Evolutionary conservation across 2,113 vertebrate species (phyloP).

Genomic region (Apodemus sylvaticus): DNA sequence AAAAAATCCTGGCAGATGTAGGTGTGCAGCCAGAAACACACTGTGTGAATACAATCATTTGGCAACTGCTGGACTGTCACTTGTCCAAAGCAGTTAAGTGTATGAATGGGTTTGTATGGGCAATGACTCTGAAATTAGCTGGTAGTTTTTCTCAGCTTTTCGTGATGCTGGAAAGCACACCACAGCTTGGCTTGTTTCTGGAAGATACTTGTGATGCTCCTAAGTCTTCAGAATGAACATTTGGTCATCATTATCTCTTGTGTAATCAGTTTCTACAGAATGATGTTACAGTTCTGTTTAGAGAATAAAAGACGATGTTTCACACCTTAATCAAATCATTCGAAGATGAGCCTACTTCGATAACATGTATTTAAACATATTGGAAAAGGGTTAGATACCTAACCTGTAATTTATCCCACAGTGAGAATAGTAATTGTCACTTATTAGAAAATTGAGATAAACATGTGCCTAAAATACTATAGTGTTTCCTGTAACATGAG

Average conservation of each 20-base stretch:
- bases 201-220: constrained; percentile 84
- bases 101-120: constrained; percentile 85
- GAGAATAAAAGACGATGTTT: constrained; percentile 48
- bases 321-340: constrained; percentile 75
- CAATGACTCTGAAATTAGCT: constrained; percentile 86
- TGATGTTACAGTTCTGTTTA: constrained; percentile 75
- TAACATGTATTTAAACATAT: constrained; percentile 45
- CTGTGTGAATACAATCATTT: constrained; percentile 80
- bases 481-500: constrained; percentile 26
- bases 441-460: constrained; percentile 40
- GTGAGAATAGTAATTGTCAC: constrained; percentile 17
- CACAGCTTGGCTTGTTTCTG: constrained; percentile 85
- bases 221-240: constrained; percentile 80
- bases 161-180: constrained; percentile 83
- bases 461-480: constrained; percentile 8
- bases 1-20: constrained; percentile 81
- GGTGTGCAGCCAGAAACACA: constrained; percentile 81
- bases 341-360: constrained; percentile 63
- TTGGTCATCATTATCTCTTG: constrained; percentile 76
- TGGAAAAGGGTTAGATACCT: constrained; percentile 9
- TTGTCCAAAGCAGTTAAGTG: constrained; percentile 85
- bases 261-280: constrained; percentile 77
- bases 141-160: constrained; percentile 84
- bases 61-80: constrained; percentile 82
- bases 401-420: constrained; percentile 30